A percentile compares a stretch with the other conserved stretches of the same genome.
phyloP scores from a whole-genome alignment of 2,113 vertebrate species.

The Oplegnathus fasciatus region DNA sequence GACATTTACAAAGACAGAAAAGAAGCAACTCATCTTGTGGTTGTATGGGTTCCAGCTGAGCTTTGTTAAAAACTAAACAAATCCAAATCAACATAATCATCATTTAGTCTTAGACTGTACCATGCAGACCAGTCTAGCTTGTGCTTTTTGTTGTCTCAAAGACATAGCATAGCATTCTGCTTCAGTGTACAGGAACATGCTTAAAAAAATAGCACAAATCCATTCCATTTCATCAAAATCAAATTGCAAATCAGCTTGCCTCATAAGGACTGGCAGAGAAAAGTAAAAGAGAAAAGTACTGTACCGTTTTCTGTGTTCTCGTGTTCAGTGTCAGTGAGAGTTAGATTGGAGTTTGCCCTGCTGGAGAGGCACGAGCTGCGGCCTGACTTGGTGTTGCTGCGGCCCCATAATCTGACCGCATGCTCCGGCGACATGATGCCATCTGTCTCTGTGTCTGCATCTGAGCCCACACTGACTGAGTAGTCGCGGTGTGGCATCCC shows the following conservation, averaged over 20 bases:
- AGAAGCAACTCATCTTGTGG: constrained; percentile 1
- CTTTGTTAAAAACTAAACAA: constrained; percentile 13
- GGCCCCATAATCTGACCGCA: constrained; percentile 92
- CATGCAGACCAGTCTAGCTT: background rate
- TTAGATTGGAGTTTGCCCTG: constrained; percentile 97
- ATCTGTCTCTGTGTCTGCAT: constrained; percentile 93
- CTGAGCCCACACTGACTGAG: constrained; percentile 91
- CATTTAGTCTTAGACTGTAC: background rate
- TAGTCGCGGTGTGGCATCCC: constrained; percentile 93
- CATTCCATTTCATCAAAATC: background rate
- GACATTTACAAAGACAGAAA: constrained; percentile 6
- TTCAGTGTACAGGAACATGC: background rate
- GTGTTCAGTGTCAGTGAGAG: constrained; percentile 96
- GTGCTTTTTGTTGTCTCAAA: background rate
- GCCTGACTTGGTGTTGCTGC: constrained; percentile 92
- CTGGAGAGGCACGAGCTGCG: constrained; percentile 98
- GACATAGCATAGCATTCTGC: background rate
- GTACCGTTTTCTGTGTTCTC: constrained; percentile 97
- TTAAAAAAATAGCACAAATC: background rate
- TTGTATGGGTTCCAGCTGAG: background rate
- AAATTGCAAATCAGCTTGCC: background rate
- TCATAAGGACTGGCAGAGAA: background rate
- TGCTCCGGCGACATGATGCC: constrained; percentile 93
- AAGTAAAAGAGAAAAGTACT: constrained; percentile 39
- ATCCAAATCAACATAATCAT: constrained; percentile 3